Evolutionary conservation across 2,888 invertebrate species (phyloP).

Genomic region (Lithophane ornitopus): DNA sequence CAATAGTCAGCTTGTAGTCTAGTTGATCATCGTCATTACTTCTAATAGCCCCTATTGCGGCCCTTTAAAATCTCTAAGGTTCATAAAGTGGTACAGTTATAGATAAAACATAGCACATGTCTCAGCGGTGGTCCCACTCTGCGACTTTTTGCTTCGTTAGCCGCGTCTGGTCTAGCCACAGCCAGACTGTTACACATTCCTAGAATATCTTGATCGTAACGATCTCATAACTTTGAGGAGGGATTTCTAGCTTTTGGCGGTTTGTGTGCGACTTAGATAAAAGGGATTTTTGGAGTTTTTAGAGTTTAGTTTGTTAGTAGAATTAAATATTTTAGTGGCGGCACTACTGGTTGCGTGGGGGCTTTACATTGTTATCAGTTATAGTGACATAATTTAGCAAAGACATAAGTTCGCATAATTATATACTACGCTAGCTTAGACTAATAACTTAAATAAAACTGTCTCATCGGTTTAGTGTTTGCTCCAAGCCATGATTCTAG

Average conservation of each 20-base stretch:
- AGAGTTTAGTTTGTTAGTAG: constrained; percentile 7
- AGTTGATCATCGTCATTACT: background rate
- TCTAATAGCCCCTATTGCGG: background rate
- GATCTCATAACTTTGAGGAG: constrained; percentile 28
- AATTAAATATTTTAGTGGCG: background rate
- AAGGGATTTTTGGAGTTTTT: background rate
- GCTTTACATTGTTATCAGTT: background rate
- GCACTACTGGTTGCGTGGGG: constrained; percentile 17
- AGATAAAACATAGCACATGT: no score
- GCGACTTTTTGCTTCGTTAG: constrained; percentile 52
- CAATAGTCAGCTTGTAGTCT: background rate
- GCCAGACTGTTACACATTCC: constrained; percentile 17
- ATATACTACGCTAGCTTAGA: background rate
- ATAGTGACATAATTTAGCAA: background rate
- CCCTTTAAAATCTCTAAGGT: background rate
- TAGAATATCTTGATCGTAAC: constrained; percentile 33
- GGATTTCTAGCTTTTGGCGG: constrained; percentile 23
- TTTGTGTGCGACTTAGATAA: background rate
- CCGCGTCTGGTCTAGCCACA: constrained; percentile 28
- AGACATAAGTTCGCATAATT: background rate
- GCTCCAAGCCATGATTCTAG: background rate
- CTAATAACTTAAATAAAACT: background rate
- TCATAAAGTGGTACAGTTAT: background rate
- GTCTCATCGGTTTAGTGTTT: background rate
- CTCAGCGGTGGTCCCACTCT: constrained; percentile 34